Evolutionary conservation across 37 sponge, comb jelly and placozoan genomes (phyloP).

Genomic region (Spongilla lacustris): DNA sequence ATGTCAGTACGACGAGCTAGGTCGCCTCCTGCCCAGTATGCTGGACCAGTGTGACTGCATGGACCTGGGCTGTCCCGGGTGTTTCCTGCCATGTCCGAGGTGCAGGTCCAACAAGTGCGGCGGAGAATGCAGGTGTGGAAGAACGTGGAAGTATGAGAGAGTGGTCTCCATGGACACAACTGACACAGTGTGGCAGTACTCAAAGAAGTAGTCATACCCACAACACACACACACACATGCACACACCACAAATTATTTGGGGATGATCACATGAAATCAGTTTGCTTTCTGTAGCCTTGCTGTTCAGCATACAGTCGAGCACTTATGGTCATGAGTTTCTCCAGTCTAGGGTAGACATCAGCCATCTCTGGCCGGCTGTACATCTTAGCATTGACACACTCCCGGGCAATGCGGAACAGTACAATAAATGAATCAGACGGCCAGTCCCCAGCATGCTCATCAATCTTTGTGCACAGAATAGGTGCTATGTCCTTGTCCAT

Average conservation of each 20-base stretch:
- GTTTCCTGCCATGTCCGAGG: conserved; percentile 56
- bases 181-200: neutral
- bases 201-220: neutral
- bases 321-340: conserved; percentile 43
- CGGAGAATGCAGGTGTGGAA: conserved; percentile 17
- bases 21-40: neutral
- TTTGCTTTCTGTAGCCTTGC: conserved; percentile 40
- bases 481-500: conserved; percentile 29
- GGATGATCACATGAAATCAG: neutral
- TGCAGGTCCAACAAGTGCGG: conserved; percentile 71
- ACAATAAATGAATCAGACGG: conserved; percentile 67
- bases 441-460: conserved; percentile 78
- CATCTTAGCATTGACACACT: conserved; percentile 59
- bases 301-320: conserved; percentile 42
- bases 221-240: neutral
- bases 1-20: neutral
- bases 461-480: conserved; percentile 59
- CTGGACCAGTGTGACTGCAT: conserved; percentile 47
- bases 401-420: conserved; percentile 53
- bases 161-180: neutral
- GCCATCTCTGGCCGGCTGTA: conserved; percentile 30
- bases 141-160: conserved; percentile 38
- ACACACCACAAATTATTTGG: neutral
- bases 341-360: conserved; percentile 49
- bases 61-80: conserved; percentile 47